These are phyloP conservation scores for Erebia epiphron DNA, from an alignment of 2,888 invertebrate species.

Conservation along the genomic window DNA sequence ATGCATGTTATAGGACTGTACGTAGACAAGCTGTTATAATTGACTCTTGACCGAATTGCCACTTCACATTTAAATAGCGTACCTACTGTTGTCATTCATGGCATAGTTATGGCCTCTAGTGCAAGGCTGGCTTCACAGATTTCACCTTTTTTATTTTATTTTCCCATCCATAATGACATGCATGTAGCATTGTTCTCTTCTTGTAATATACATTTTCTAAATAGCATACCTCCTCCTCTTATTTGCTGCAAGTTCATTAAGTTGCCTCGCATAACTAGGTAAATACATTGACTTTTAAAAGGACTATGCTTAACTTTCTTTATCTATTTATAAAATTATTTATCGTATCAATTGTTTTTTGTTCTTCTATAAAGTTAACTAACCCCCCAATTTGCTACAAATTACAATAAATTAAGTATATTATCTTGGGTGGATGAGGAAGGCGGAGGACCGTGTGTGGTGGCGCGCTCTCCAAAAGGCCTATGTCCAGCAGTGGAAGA, in stretches of 20 bases:
- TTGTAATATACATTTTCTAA: not conserved
- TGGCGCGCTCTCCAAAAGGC: no score
- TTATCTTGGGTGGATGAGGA: no score
- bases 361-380: no score
- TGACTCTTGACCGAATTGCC: constrained; percentile 40
- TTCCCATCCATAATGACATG: not conserved
- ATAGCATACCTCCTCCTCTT: not conserved
- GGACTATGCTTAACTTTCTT: no score
- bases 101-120: constrained; percentile 37
- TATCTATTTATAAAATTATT: no score
- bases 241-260: not conserved
- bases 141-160: constrained; percentile 7
- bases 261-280: not conserved
- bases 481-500: no score
- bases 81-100: constrained; percentile 41
- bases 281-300: no score
- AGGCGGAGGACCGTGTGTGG: no score
- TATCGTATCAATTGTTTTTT: no score
- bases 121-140: constrained; percentile 10
- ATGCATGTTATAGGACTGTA: not conserved
- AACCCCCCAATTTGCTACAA: no score
- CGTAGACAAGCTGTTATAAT: constrained; percentile 36
- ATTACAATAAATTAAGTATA: no score
- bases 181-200: not conserved
- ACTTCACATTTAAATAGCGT: constrained; percentile 38